Percentiles rank a stretch among this genome's conserved stretches.
These are phyloP conservation scores for Prunella fulvescens DNA, from an alignment of 2,113 vertebrate genomes.

Conservation along the genomic window DNA sequence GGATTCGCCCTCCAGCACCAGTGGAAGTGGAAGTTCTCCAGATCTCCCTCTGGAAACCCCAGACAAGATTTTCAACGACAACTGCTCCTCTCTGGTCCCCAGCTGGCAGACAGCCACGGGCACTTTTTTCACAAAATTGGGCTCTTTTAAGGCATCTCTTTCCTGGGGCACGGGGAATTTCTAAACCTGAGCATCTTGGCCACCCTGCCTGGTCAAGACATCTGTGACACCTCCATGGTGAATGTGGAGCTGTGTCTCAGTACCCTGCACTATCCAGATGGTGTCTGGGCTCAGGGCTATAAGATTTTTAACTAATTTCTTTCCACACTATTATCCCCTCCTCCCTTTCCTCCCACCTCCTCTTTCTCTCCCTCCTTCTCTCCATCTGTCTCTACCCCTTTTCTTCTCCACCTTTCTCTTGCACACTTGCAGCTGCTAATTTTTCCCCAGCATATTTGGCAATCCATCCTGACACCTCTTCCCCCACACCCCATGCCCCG, in stretches of 20 bases:
- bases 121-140: not conserved
- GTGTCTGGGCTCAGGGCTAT: not conserved
- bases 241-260: not conserved
- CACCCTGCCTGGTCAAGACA: not conserved
- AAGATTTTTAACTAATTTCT: constrained; percentile 18
- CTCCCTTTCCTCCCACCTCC: constrained; percentile 60
- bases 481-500: not conserved
- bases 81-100: not conserved
- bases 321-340: constrained; percentile 40
- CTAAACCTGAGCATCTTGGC: not conserved
- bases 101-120: not conserved
- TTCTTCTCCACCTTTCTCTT: constrained; percentile 57
- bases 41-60: not conserved
- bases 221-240: not conserved
- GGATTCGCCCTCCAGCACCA: not conserved
- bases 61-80: not conserved
- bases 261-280: not conserved
- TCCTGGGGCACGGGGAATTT: not conserved
- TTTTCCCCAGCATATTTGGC: constrained; percentile 61
- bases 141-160: not conserved
- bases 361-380: constrained; percentile 66
- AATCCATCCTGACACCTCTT: constrained; percentile 63
- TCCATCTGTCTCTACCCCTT: constrained; percentile 72
- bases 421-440: constrained; percentile 72
- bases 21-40: constrained; percentile 16